Percentiles rank a stretch among this genome's conserved stretches.
Evolutionary conservation across 2,797 vertebrate genomes (phyloP).

Genomic region (Micrastur ruficollis): DNA sequence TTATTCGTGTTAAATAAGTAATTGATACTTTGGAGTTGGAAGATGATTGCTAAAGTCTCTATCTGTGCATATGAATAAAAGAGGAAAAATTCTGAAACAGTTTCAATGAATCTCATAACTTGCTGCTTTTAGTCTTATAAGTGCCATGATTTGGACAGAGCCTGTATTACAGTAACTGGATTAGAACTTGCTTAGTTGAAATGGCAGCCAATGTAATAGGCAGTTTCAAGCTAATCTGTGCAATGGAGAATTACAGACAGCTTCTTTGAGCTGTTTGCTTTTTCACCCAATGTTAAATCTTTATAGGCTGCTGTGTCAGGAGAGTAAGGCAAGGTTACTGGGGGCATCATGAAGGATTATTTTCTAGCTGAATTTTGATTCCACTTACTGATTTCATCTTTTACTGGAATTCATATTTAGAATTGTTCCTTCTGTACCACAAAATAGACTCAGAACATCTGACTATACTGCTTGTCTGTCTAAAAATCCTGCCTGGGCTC

Average conservation of each 20-base stretch:
- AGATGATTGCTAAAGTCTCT: not conserved
- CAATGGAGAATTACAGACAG: not conserved
- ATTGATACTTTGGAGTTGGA: not conserved
- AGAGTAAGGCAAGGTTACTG: conserved; percentile 8
- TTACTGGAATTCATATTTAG: not conserved
- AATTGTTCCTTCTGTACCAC: not conserved
- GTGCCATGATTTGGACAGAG: not conserved
- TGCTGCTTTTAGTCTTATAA: not conserved
- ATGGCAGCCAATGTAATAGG: not conserved
- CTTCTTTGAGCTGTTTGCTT: conserved; percentile 14
- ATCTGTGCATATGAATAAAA: not conserved
- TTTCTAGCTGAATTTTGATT: conserved; percentile 21
- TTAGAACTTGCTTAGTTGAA: conserved; percentile 7
- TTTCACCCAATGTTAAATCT: not conserved
- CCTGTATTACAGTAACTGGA: conserved; percentile 47
- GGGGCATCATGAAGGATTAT: not conserved
- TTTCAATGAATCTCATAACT: not conserved
- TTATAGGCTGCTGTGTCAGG: not conserved
- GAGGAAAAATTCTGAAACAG: not conserved
- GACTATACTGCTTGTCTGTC: not conserved
- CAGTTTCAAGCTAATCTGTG: conserved; percentile 42
- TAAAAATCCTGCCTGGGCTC: not conserved
- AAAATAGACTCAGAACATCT: not conserved
- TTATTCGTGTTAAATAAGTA: not conserved
- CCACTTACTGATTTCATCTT: not conserved